A percentile compares a stretch with the other conserved stretches of the same genome.
phyloP scores from a whole-genome alignment of 2,888 invertebrate species.

The Leuctra nigra region DNA sequence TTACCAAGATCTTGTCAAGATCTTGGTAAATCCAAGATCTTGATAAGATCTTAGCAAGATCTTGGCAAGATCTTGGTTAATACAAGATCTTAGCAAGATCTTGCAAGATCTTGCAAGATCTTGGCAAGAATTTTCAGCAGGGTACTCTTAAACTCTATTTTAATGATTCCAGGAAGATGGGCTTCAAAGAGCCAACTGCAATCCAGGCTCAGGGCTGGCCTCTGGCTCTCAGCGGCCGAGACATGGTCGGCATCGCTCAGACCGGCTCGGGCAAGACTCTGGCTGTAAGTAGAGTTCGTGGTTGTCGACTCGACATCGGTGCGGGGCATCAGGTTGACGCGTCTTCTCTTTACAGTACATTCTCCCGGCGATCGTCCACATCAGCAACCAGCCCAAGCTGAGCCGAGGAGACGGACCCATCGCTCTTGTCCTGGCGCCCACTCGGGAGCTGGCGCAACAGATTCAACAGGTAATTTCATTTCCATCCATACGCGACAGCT shows the following conservation, averaged over 20 bases:
- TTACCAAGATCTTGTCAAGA: too few relatives aligned
- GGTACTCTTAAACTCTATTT: background rate
- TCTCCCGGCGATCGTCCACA: conserved; percentile 80
- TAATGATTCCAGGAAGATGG: conserved; percentile 47
- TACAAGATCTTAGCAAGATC: too few relatives aligned
- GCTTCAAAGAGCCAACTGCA: conserved; percentile 71
- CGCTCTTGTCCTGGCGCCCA: conserved; percentile 71
- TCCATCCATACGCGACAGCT: too few relatives aligned
- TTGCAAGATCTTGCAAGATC: too few relatives aligned
- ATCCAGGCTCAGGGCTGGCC: conserved; percentile 90
- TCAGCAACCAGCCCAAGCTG: conserved; percentile 72
- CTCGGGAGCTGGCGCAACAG: conserved; percentile 71
- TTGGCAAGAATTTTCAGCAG: too few relatives aligned
- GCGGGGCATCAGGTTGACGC: background rate
- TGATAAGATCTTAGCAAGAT: too few relatives aligned
- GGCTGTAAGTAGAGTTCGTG: conserved; percentile 41
- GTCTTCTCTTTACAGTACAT: conserved; percentile 46
- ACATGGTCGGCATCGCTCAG: conserved; percentile 85
- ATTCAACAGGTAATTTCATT: conserved; percentile 47
- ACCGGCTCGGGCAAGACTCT: conserved; percentile 78
- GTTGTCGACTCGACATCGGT: background rate
- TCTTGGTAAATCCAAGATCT: too few relatives aligned
- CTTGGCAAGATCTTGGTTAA: too few relatives aligned
- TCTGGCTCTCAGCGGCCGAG: conserved; percentile 71
- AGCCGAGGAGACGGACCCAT: conserved; percentile 80